phyloP scores from a whole-genome alignment of 2,888 invertebrate genomes.

The Coleophora deauratella region DNA sequence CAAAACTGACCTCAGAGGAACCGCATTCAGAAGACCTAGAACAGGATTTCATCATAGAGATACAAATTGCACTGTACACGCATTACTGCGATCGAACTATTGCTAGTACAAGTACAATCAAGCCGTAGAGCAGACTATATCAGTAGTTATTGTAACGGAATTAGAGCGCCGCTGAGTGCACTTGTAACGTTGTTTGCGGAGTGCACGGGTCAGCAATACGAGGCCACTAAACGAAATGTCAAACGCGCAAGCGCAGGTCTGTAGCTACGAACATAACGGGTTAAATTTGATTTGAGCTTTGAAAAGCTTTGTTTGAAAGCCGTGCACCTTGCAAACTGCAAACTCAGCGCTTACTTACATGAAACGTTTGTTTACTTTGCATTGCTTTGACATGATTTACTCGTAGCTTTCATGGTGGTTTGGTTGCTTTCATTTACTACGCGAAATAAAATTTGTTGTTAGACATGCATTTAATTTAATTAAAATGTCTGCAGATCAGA shows the following conservation, averaged over 20 bases:
- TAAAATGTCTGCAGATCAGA: too few species aligned
- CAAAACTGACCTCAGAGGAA: neutral
- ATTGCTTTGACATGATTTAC: too few species aligned
- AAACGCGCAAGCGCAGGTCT: constrained; percentile 20
- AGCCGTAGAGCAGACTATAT: constrained; percentile 12
- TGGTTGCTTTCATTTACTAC: too few species aligned
- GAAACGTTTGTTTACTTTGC: too few species aligned
- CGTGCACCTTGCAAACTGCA: too few species aligned
- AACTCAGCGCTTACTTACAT: too few species aligned
- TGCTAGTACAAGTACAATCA: constrained; percentile 4
- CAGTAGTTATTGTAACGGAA: constrained; percentile 19
- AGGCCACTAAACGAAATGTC: constrained; percentile 63
- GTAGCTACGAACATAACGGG: too few species aligned
- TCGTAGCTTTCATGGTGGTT: too few species aligned
- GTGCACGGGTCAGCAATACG: constrained; percentile 43
- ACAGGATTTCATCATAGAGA: constrained; percentile 7
- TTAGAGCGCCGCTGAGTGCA: constrained; percentile 25
- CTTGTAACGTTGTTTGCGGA: constrained; percentile 24
- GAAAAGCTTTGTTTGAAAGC: too few species aligned
- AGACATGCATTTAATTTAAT: too few species aligned
- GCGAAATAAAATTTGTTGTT: too few species aligned
- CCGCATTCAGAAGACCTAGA: constrained; percentile 12
- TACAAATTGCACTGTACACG: constrained; percentile 45
- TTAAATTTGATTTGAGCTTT: too few species aligned
- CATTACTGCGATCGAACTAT: constrained; percentile 30